Base-by-base conservation (phyloP, 2,113 vertebrate genomes). In the Labeo rohita region DNA sequence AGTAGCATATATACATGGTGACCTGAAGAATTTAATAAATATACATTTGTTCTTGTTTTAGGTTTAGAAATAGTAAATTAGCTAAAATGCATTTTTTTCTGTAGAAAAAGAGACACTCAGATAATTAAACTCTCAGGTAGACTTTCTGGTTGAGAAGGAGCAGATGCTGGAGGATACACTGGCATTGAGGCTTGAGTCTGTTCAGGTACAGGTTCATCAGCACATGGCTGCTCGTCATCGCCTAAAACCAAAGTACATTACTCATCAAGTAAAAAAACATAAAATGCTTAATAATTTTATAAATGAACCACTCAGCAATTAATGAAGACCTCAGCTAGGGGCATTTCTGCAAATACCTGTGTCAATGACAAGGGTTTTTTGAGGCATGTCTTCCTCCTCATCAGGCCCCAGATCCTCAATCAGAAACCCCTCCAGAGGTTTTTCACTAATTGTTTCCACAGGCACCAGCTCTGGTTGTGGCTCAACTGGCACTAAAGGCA, bases 371-470 rank as follows among this genome's bases (percentile, higher is more conserved):
- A 59, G 23, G 61, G 90, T 74, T 3, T 90, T 92, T 84, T 90
- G 84, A 45, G 85, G 78, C 52, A 49, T 10, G 47, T 93, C 90
- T n/a, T 93, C 92, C 18, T 94, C 84, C 76, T 95, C 93, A 80
- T 95, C 94, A n/a, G 94, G 89, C 11, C 92, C 92, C 83, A 95
- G 75, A 72, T 95, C 95, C 77, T 95, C 94, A 65, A 95, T 93
- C 70, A 91, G 65, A 83, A 94, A 85, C 86, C 87, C 89, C 43
- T 89, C 87, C 7, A 66, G 18, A 28, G n/a, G 54, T 18, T 88
- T 89, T 23, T 73, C 86, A 49, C 70, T 83, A 8, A 74, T 13
- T n/a, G 45, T 74, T 23, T 88, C 68, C 74, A 77, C 80, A 21
- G 63, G 34, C 28, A 63, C 28, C 18, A 16, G 52, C 6, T 66